Base-by-base conservation (phyloP, 2,113 vertebrate species). In the Oncorhynchus keta region DNA sequence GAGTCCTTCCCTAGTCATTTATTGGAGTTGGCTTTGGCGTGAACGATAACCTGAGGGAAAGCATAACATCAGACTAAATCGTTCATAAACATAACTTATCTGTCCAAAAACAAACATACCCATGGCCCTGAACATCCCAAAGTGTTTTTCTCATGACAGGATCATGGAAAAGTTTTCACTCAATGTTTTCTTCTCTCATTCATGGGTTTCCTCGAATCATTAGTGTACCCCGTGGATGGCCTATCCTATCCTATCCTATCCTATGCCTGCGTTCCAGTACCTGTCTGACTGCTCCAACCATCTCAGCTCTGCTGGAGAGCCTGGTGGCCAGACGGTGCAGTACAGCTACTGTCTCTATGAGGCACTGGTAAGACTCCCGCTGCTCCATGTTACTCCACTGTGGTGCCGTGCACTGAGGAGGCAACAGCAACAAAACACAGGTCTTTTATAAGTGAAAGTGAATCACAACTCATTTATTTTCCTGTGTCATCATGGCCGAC, bases 271-370 rank as follows among this genome's bases (percentile, higher is more conserved):
- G 12, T 24, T 59, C 26, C 28, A 48, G 3, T 5, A 99, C 98
- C 95, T 99, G 98, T 64, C 97, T 95, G 73, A 99, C 95, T 0
- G 98, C 97, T 3, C 97, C 98, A 0, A 99, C 97, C 86, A 96
- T 95, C 90, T 99, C 98, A 0, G 97, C 96, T 2, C 96, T 89
- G 86, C 97, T 99, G 11, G 97, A 99, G 0, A 99, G 95, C 9
- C 97, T 90, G 11, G 93, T 95, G 72, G 96, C 94, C 80, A 98
- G 90, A 18, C 96, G 95, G 51, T 94, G 94, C 73, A 99, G 88
- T 45, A 99, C 96, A 0, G 93, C 81, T 0, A 98, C 84, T 0
- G 97, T 98, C 85, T 99, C 97, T 64, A 97, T 79, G 5, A 99
- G 93, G 57, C 95, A 94, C 92, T 97, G 96, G 79, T 96, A 98